Evolutionary conservation across 2,797 vertebrate genomes (phyloP).

Genomic region (Dendrocincla fuliginosa): DNA sequence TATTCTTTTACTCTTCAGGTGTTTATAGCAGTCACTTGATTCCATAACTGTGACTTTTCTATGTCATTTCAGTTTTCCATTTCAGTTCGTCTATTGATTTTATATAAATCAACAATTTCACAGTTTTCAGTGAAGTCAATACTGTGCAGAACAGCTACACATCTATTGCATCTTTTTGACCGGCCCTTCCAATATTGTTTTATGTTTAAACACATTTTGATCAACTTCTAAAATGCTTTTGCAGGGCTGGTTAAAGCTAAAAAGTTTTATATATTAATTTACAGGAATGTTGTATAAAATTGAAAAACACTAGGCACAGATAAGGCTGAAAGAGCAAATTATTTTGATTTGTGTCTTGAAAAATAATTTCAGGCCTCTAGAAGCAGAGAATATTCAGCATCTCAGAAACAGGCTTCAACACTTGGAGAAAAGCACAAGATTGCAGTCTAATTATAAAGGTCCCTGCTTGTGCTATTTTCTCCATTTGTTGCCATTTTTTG

Average conservation of each 20-base stretch:
- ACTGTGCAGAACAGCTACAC: not conserved
- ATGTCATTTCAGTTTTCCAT: not conserved
- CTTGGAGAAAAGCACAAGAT: not conserved
- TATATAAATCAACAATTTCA: not conserved
- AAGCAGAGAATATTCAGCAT: constrained; percentile 3
- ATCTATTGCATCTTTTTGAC: not conserved
- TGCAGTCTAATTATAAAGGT: not conserved
- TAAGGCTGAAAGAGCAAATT: not conserved
- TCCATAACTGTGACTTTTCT: not conserved
- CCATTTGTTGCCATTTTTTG: not conserved
- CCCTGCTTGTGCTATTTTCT: not conserved
- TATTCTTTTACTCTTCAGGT: not conserved
- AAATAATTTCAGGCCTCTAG: not conserved
- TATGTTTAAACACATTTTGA: not conserved
- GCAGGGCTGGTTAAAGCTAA: not conserved
- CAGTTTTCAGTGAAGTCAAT: not conserved
- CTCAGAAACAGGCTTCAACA: not conserved
- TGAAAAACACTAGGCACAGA: not conserved
- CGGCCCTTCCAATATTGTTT: not conserved
- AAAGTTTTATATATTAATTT: not conserved
- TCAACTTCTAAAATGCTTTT: not conserved
- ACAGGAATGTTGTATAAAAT: not conserved
- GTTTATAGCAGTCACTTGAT: not conserved
- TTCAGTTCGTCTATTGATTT: not conserved
- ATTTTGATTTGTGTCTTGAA: constrained; percentile 12